Conservation (phyloP, 2,113 vertebrate genomes). For the Pseudois nayaur region DNA sequence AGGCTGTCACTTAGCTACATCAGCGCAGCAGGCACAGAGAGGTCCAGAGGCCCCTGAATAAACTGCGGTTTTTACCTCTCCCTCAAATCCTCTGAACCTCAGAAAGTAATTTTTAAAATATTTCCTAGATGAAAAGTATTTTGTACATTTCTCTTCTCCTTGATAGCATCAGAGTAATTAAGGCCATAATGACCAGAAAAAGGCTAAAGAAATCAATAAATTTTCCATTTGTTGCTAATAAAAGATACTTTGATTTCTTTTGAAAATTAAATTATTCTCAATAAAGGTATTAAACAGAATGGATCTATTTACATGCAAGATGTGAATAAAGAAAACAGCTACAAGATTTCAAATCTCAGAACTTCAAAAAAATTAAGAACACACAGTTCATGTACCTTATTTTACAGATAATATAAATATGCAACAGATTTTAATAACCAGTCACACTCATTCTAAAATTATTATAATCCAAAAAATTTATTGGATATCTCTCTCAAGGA, state of each 20-base stretch:
- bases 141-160: not conserved
- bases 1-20: not conserved
- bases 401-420: not conserved
- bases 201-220: not conserved
- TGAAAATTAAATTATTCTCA: constrained; percentile 23
- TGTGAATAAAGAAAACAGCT: not conserved
- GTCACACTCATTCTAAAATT: not conserved
- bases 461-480: not conserved
- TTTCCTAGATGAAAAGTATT: not conserved
- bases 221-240: not conserved
- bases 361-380: not conserved
- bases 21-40: not conserved
- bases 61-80: not conserved
- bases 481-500: not conserved
- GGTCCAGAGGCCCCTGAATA: not conserved
- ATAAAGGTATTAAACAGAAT: not conserved
- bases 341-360: not conserved
- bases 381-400: not conserved
- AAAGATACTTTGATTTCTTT: not conserved
- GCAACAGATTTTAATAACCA: not conserved
- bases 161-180: not conserved
- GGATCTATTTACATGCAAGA: not conserved
- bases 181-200: not conserved
- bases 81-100: not conserved
- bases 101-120: not conserved